Base-by-base conservation (phyloP, 2,888 invertebrate genomes). In the Scotopteryx bipunctaria region DNA sequence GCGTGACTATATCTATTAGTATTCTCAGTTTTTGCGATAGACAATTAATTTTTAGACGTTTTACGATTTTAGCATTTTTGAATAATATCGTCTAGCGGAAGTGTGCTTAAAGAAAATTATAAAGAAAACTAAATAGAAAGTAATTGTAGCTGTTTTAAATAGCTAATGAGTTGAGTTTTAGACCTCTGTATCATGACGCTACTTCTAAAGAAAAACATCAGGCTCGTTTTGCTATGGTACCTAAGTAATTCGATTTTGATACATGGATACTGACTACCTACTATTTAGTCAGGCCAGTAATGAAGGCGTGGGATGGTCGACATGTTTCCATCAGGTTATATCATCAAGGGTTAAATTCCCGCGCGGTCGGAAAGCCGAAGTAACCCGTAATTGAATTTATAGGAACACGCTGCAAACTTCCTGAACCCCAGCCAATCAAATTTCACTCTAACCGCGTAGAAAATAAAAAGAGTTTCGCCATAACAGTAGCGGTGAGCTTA, bases 331-430 rank as follows among this genome's bases (percentile, higher is more conserved):
- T 17, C 27, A 29, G 14, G 9, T 48, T 41, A 32, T 14, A 14
- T 40, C 13, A 48, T 33, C 13, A 31, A 47, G 17, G 33, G 14
- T 33, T 14, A 17, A 27, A 48, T 35, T 41, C 41, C 48, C n/a
- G 16, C 35, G 36, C 32, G 37, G 21, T 43, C 46, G 38, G 42
- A 44, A 42, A 59, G 53, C 41, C 47, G 48, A 54, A 43, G 52
- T 46, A 53, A 44, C 45, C 50, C 25, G 42, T 52, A 44, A 49
- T 48, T 46, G 46, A 56, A 59, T 59, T 53, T 57, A 57, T 57
- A 56, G 56, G 38, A 56, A 42, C 51, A 48, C 36, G 44, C 32
- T 23, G 35, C 46, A 53, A 33, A 37, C 62, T 59, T 59, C 59
- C 59, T 56, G 33, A 37, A 47, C 47, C 27, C 11, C 11, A 14